phyloP scores from a whole-genome alignment of 2,797 vertebrate species.

The Selene dorsalis region DNA sequence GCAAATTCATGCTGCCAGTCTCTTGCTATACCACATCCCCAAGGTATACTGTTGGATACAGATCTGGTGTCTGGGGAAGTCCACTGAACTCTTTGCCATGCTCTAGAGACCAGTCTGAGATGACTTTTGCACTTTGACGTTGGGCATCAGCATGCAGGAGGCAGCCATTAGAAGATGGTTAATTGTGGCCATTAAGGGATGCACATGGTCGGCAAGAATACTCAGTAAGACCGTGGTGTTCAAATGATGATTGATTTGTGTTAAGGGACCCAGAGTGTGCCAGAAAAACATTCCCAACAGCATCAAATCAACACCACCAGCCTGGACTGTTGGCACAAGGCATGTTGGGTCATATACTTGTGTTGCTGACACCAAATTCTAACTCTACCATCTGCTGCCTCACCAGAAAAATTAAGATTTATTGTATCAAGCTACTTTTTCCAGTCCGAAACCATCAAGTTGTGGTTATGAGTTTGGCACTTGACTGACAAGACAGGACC shows the following conservation, averaged over 20 bases:
- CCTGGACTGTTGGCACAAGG: neutral
- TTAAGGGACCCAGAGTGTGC: neutral
- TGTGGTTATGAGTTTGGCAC: neutral
- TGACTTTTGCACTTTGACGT: neutral
- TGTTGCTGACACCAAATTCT: neutral
- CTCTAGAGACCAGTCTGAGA: neutral
- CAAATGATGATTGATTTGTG: neutral
- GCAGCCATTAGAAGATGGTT: neutral
- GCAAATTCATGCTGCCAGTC: neutral
- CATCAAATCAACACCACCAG: neutral
- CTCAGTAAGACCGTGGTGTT: neutral
- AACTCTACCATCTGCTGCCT: neutral
- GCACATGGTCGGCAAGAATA: slow-evolving; percentile 1
- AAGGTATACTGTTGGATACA: neutral
- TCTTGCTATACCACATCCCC: neutral
- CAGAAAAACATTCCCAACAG: neutral
- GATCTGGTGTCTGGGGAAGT: neutral
- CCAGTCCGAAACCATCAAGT: neutral
- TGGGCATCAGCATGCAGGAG: neutral
- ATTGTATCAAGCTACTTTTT: neutral
- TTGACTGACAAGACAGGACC: neutral
- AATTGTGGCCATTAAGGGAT: neutral
- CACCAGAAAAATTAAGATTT: neutral
- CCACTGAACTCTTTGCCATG: neutral
- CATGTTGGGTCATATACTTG: neutral